These are phyloP conservation scores for Dryoscopus gambensis DNA, from an alignment of 2,113 vertebrate species.

Conservation along the genomic window DNA sequence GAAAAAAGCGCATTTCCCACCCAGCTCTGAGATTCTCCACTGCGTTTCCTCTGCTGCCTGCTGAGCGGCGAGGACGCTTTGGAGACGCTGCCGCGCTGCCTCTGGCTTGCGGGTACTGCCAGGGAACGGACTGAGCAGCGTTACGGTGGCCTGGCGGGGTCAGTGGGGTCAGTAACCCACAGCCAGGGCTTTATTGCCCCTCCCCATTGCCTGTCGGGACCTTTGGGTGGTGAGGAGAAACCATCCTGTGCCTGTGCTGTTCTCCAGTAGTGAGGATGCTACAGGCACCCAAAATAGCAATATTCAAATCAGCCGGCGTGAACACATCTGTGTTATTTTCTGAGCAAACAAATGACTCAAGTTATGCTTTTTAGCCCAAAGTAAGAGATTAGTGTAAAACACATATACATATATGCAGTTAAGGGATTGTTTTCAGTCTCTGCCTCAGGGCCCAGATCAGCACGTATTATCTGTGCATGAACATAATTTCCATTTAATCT, in stretches of 20 bases:
- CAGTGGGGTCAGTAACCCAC: not conserved
- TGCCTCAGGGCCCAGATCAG: not conserved
- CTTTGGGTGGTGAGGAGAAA: not conserved
- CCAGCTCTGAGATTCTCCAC: too few relatives aligned
- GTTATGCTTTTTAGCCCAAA: not conserved
- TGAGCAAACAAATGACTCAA: not conserved
- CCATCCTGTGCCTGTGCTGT: not conserved
- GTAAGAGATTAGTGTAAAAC: not conserved
- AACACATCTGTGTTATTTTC: not conserved
- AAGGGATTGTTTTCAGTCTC: not conserved
- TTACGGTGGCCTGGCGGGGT: too few relatives aligned
- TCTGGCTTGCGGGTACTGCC: too few relatives aligned
- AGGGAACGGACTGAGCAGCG: too few relatives aligned
- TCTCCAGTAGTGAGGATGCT: not conserved
- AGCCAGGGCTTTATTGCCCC: not conserved
- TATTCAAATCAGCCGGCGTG: not conserved
- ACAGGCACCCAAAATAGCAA: not conserved
- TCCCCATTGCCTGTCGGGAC: not conserved
- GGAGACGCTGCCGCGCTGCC: too few relatives aligned
- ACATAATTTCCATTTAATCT: not conserved
- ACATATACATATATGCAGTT: not conserved
- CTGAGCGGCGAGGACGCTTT: too few relatives aligned
- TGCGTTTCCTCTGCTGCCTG: too few relatives aligned
- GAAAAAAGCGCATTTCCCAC: too few relatives aligned
- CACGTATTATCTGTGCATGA: not conserved